Evolutionary conservation across 1,140 invertebrate genomes (phyloP).

Genomic region (Vollenhovia emeryi): DNA sequence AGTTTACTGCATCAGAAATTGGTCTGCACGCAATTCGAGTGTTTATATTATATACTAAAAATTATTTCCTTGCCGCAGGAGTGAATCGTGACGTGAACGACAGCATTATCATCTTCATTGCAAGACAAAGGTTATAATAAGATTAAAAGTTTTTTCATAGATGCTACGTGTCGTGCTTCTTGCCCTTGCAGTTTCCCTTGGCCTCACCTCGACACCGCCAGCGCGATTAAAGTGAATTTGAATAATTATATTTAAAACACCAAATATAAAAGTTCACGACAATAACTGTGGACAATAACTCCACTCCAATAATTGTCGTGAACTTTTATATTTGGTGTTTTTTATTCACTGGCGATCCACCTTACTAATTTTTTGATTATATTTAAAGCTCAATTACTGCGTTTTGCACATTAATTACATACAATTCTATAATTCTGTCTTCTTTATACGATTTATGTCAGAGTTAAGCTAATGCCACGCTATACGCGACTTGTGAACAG

Average conservation of each 20-base stretch:
- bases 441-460: too few species aligned
- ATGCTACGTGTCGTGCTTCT: background rate
- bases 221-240: background rate
- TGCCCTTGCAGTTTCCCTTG: background rate
- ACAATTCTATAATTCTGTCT: too few species aligned
- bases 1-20: slow-evolving; percentile 42
- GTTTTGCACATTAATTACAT: too few species aligned
- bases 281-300: too few species aligned
- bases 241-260: slow-evolving; percentile 39
- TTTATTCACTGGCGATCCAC: too few species aligned
- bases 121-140: background rate
- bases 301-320: too few species aligned
- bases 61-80: slow-evolving; percentile 18
- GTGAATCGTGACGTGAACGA: background rate
- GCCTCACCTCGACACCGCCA: background rate
- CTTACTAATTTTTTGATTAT: too few species aligned
- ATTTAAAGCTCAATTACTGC: too few species aligned
- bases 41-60: slow-evolving; percentile 38
- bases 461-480: too few species aligned
- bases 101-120: background rate
- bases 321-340: too few species aligned
- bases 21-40: slow-evolving; percentile 21
- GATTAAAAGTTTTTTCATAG: slow-evolving; percentile 36
- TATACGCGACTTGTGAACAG: too few species aligned
- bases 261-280: too few species aligned